Evolutionary conservation across 2,888 invertebrate genomes (phyloP), one percentile per base, ranked within the genome.

Genomic region (Balanococcus diminutus): DNA sequence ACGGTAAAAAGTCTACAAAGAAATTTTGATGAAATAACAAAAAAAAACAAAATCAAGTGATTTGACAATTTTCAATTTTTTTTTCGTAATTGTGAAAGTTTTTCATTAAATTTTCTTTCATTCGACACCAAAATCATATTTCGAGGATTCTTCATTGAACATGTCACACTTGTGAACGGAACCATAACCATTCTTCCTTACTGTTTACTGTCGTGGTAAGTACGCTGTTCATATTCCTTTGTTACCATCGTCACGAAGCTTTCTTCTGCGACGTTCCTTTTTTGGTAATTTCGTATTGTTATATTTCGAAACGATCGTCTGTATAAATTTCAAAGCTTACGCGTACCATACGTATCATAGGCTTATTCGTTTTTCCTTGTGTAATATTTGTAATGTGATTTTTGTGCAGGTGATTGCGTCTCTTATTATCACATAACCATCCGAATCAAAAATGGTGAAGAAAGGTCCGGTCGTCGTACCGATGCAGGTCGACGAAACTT

Each of bases 401-500:
- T n/a, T 9, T 56, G 56, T 56, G 22, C 56, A 67, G 67, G 67
- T 67, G 67, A n/a, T n/a, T n/a, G n/a, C n/a, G n/a, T 67, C 16
- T 2, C n/a, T 67, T 28, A 67, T 19, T 36, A 56, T 6, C 56
- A 22, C 19, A 22, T 56, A 56, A 56, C 22, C 56, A 22, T 22
- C 56, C 28, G 11, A 3, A 28, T 14, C 67, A 28, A 85, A 25
- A 85, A 85, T 85, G 85, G 85, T 85, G 42, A 85, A 85, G 32
- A 85, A 85, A 75, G 61, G 84, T 14, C 85, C 85, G 11, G 85
- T 85, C 16, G 85, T 75, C 8, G 85, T 85, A 39, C 85, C 75
- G 14, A 85, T 85, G 85, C 85, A 85, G 79, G 72, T 72, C 9
- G 85, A 85, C 79, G 85, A 85, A 31, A 42, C 85, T 28, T 85